Evolutionary conservation across 2,113 vertebrate genomes (phyloP), one percentile per base, ranked within the genome.

Genomic region (Pycnonotus jocosus): DNA sequence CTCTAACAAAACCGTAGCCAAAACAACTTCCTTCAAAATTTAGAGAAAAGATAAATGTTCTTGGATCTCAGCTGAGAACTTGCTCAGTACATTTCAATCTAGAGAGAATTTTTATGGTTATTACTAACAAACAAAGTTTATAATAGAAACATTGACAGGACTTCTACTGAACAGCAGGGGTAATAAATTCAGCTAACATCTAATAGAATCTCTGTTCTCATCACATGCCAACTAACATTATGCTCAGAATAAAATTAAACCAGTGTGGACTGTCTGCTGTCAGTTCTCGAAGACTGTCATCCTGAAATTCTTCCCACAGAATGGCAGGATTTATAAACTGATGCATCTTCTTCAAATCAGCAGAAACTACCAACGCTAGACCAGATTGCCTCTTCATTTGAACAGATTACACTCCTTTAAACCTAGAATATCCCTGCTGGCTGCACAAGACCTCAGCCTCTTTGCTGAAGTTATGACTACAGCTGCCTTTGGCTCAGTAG

Each of bases 141-240:
- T 88, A 96, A 92, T 23, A 91, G 84, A 90, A 96, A 94, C 76
- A 96, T 60, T 84, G 93, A 96, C 74, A 90, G 45, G 81, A 91
- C 69, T 56, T 92, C 88, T 86, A 94, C 61, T 0, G 0, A 86
- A 94, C 61, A 91, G 81, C 53, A 87, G 45, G 30, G 54, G 56
- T 66, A 91, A 86, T 69, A 95, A 92, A 96, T 84, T 90, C 84
- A 93, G 85, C 94, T 92, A 95, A 90, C 64, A 79, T 88, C 53
- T 91, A 84, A 81, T 9, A 96, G 86, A 79, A 97, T 86, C 40
- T 83, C 74, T 69, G 70, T 86, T 92, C 45, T 95, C 89, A 80
- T 68, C 82, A 77, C 47, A 86, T 81, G 68, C 62, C 88, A 91
- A 54, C 42, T 66, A 92, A 62, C 44, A 35, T 72, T 81, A 85